phyloP scores from a whole-genome alignment of 2,797 vertebrate species.

The Poeciliopsis infans region DNA sequence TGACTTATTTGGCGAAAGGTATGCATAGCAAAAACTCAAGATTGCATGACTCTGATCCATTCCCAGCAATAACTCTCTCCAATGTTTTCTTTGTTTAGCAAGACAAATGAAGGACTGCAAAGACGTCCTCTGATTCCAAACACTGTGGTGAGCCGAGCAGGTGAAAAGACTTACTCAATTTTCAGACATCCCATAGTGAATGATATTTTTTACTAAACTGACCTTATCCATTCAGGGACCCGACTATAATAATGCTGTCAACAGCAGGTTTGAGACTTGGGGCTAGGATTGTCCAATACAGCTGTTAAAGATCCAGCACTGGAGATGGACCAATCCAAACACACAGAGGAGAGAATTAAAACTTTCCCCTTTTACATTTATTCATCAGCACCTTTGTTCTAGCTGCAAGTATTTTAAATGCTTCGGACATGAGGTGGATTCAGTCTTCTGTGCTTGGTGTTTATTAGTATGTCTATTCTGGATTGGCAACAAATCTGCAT shows the following conservation, averaged over 20 bases:
- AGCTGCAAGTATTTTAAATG: background rate
- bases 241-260: slow-evolving; percentile 66
- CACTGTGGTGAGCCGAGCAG: slow-evolving; percentile 41
- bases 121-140: slow-evolving; percentile 35
- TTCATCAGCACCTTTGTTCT: slow-evolving; percentile 4
- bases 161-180: slow-evolving; percentile 59
- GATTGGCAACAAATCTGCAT: background rate
- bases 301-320: slow-evolving; percentile 60
- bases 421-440: background rate
- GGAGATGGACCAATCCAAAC: slow-evolving; percentile 74
- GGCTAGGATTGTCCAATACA: slow-evolving; percentile 44
- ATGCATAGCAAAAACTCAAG: slow-evolving; percentile 63
- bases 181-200: slow-evolving; percentile 43
- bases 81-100: slow-evolving; percentile 67
- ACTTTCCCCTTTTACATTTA: slow-evolving; percentile 10
- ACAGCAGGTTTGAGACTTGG: slow-evolving; percentile 48
- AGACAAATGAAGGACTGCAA: slow-evolving; percentile 72
- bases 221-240: slow-evolving; percentile 54
- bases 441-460: background rate
- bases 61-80: slow-evolving; percentile 69
- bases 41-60: slow-evolving; percentile 68
- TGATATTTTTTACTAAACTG: slow-evolving; percentile 62
- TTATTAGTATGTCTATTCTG: background rate
- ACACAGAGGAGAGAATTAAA: slow-evolving; percentile 29
- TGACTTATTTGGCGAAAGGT: slow-evolving; percentile 65